Percentiles rank a stretch among this genome's conserved stretches.
Evolutionary conservation across 2,888 invertebrate genomes (phyloP).

Genomic region (Oithona nana): DNA sequence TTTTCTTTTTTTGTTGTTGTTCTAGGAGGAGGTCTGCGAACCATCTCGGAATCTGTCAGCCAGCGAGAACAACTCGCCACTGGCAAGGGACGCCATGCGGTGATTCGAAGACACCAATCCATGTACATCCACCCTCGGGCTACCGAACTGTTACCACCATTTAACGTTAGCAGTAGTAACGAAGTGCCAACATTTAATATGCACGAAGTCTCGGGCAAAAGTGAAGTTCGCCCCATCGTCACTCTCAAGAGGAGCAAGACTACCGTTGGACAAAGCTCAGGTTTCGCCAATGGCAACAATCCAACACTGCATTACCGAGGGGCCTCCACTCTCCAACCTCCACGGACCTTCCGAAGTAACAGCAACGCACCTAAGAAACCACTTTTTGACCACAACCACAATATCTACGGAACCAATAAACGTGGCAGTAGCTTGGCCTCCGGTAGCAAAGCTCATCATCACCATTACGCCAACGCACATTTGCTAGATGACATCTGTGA

Average conservation of each 20-base stretch:
- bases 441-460: background rate
- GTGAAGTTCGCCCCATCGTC: constrained; percentile 12
- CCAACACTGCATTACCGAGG: background rate
- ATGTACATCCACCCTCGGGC: constrained; percentile 13
- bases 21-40: background rate
- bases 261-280: background rate
- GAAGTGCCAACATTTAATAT: background rate
- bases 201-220: background rate
- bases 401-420: background rate
- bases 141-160: background rate
- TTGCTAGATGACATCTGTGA: background rate
- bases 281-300: background rate
- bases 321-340: background rate
- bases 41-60: background rate
- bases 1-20: too few species aligned
- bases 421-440: too few species aligned
- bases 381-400: background rate
- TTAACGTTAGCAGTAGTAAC: background rate
- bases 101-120: constrained; percentile 15
- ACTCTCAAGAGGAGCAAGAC: constrained; percentile 12
- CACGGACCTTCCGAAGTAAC: background rate
- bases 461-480: too few species aligned
- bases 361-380: background rate
- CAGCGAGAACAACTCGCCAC: background rate
- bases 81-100: background rate